Evolutionary conservation across 1,140 invertebrate genomes (phyloP), one percentile per base, ranked within the genome.

Genomic region (Atta texana): DNA sequence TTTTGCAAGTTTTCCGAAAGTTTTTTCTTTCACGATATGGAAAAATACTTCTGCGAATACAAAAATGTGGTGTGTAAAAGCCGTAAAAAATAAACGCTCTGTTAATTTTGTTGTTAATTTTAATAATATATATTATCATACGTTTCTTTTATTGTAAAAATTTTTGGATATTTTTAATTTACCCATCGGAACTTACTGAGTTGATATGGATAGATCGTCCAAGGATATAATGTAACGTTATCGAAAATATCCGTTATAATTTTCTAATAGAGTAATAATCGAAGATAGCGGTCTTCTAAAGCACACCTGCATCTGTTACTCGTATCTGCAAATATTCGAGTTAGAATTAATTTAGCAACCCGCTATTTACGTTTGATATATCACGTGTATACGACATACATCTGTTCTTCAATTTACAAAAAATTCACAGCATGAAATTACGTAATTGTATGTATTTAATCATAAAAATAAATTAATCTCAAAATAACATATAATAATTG

Each of bases 211-310:
- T 21, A 68, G 14, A 21, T 34, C 4, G 14, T 39, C 49, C 61
- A n/a, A 68, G 21, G 21, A 10, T 3, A 63, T 49, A 68, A 68
- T 44, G 7, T 78, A 78, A 78, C 61, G 28, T 80, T 53, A 68
- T 77, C 59, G 28, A 51, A 69, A 28, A 72, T 63, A 59, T 5
- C 66, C 66, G 78, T 82, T 82, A 57, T 14, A 28, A 14, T 34
- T 59, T 34, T 59, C 72, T 72, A 72, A 72, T n/a, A 18, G 21
- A 72, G 16, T 49, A 82, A 82, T 82, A 72, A 71, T 18, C 53
- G 12, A 82, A 71, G 78, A 53, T 72, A 59, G 51, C 78, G 78
- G 66, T 81, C 18, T 77, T 77, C 51, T 21, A n/a, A 69, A 3
- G 34, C 8, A 21, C 64, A 81, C 10, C 66, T 82, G 78, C 68